Evolutionary conservation across 2,797 vertebrate species (phyloP).

Genomic region (Chelonia mydas): DNA sequence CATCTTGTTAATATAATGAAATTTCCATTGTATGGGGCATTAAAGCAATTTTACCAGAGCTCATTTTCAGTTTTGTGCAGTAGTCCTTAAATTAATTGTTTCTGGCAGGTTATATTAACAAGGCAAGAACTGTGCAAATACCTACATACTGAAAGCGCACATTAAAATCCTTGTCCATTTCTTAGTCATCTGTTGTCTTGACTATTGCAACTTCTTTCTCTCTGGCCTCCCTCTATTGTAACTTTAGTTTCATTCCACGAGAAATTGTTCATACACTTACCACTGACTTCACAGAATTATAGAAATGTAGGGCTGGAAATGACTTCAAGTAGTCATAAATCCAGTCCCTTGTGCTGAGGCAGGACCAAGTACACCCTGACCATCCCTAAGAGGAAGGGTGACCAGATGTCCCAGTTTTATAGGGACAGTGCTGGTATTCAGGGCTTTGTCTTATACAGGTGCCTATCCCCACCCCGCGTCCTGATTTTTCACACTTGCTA

Average conservation of each 20-base stretch:
- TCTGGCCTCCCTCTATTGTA: not conserved
- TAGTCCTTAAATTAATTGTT: not conserved
- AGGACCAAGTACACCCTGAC: not conserved
- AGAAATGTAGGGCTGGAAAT: not conserved
- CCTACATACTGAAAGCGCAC: not conserved
- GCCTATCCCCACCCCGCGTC: no score
- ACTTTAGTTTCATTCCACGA: not conserved
- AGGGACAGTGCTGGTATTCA: no score
- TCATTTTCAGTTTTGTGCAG: not conserved
- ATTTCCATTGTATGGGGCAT: constrained; percentile 26
- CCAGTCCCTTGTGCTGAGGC: not conserved
- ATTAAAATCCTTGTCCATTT: not conserved
- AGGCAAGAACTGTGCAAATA: not conserved
- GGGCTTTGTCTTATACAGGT: no score
- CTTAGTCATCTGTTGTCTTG: not conserved
- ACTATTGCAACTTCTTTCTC: not conserved
- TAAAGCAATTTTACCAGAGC: constrained; percentile 28
- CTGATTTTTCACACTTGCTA: no score
- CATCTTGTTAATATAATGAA: not conserved
- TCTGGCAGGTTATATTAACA: not conserved
- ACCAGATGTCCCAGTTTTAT: no score
- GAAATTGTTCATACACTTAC: not conserved
- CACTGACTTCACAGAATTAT: not conserved
- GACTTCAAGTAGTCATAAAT: not conserved
- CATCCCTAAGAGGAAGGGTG: not conserved